Percentiles rank a stretch among this genome's conserved stretches.
phyloP scores from a whole-genome alignment of 1,140 invertebrate genomes.

The Brachionus asplanchnoidis region DNA sequence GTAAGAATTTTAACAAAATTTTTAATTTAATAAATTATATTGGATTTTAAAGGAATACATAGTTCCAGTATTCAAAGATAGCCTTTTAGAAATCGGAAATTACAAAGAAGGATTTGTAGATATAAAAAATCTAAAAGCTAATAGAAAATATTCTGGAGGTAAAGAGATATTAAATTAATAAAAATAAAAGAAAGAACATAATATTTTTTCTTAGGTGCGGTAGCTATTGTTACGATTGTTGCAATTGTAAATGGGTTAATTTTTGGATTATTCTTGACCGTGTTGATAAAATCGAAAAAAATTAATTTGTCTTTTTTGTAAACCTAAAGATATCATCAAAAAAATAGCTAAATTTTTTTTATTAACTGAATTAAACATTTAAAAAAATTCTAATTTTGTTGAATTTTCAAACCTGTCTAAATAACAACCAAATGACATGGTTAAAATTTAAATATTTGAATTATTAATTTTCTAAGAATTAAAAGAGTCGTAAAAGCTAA shows the following conservation, averaged over 20 bases:
- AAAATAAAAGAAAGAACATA: no score
- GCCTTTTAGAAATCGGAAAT: constrained; percentile 11
- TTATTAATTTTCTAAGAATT: no score
- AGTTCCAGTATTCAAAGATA: constrained; percentile 14
- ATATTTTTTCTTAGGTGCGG: neutral
- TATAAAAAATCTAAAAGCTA: neutral
- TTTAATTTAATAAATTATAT: neutral
- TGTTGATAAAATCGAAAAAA: constrained; percentile 35
- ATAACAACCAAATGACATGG: no score
- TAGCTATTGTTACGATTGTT: constrained; percentile 24
- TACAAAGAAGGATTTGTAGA: constrained; percentile 32
- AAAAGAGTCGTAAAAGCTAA: no score
- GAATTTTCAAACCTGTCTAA: no score
- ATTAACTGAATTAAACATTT: neutral
- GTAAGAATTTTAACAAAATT: neutral
- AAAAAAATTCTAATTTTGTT: no score
- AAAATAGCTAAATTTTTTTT: neutral
- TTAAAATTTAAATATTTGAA: no score
- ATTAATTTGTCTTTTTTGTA: constrained; percentile 3
- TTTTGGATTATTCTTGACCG: neutral
- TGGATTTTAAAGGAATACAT: neutral
- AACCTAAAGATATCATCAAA: neutral
- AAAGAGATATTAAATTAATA: neutral
- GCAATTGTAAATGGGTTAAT: neutral
- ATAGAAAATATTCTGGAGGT: neutral